Evolutionary conservation across 2,888 invertebrate genomes (phyloP), one percentile per base, ranked within the genome.

Genomic region (Scaptomyza tumidula): DNA sequence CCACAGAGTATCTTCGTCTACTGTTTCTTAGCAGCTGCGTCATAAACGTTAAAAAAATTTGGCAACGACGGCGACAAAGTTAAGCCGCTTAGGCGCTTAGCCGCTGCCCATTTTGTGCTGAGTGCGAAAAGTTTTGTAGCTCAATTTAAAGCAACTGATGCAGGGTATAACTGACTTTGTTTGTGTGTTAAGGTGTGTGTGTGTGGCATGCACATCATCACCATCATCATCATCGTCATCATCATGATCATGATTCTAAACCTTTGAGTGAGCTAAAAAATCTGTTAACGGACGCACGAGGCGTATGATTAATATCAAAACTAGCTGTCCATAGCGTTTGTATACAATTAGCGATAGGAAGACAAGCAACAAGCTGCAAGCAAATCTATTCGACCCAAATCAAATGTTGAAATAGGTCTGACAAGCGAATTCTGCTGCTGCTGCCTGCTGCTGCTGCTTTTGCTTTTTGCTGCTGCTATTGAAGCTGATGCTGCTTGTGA

Each of bases 331-430:
- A 71, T 33, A n/a, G 4, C 78, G 88, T 83, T 88, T 86, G 87
- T 81, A 78, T 55, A 80, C 89, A 86, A 86, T 86, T 89, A 86
- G 88, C 79, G 61, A 55, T 60, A 78, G 55, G 55, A 79, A 66
- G 54, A 68, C 63, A 66, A 63, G 44, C 70, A 68, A 65, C 71
- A 78, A 37, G 52, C 53, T 37, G 31, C 43, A 14, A 14, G 14
- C 39, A 7, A 14, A 14, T 6, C 39, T 7, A 9, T 39, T 24
- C 24, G 86, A 88, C 89, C 88, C 89, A 86, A 73, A 73, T 88
- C 89, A 88, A 88, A 88, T 75, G 76, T 79, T 89, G 80, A 89
- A 78, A 87, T 78, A 78, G 89, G 89, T 88, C 69, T 74, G 89
- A 80, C 88, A 76, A 60, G 63, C 52, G 46, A 19, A 33, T 49